These are phyloP conservation scores for Myodes glareolus DNA, from an alignment of 2,113 vertebrate species.

Conservation along the genomic window DNA sequence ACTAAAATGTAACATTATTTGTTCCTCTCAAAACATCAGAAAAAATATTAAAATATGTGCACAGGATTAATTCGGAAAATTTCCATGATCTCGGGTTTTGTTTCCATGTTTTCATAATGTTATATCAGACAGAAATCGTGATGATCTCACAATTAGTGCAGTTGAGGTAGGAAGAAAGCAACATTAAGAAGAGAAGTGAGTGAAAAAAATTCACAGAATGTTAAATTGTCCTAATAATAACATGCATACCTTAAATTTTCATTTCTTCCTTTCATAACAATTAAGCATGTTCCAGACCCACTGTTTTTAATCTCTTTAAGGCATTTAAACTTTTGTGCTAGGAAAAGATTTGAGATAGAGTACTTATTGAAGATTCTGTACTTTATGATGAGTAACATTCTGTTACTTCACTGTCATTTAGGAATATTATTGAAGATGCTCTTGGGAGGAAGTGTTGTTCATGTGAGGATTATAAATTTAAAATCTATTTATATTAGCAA, in stretches of 20 bases:
- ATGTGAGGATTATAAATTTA: not conserved
- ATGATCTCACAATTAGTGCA: not conserved
- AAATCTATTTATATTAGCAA: slow-evolving; percentile 11
- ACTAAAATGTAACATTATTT: not conserved
- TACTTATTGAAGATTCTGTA: not conserved
- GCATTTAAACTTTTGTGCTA: not conserved
- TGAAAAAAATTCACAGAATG: not conserved
- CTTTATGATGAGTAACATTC: not conserved
- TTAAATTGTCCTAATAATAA: not conserved
- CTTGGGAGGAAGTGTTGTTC: not conserved
- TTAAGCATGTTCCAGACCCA: not conserved
- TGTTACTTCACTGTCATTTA: slow-evolving; percentile 9
- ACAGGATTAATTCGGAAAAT: not conserved
- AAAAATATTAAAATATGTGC: not conserved
- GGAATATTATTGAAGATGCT: not conserved
- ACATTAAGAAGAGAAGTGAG: not conserved
- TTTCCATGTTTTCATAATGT: not conserved
- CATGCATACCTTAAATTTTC: not conserved
- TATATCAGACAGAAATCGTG: not conserved
- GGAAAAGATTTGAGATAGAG: not conserved
- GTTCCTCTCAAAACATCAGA: not conserved
- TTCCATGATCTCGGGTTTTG: not conserved
- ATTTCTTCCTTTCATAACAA: not conserved
- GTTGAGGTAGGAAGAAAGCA: not conserved
- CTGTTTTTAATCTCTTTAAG: not conserved